Conservation (phyloP, 2,888 invertebrate genomes). For the Cephonodes hylas region DNA sequence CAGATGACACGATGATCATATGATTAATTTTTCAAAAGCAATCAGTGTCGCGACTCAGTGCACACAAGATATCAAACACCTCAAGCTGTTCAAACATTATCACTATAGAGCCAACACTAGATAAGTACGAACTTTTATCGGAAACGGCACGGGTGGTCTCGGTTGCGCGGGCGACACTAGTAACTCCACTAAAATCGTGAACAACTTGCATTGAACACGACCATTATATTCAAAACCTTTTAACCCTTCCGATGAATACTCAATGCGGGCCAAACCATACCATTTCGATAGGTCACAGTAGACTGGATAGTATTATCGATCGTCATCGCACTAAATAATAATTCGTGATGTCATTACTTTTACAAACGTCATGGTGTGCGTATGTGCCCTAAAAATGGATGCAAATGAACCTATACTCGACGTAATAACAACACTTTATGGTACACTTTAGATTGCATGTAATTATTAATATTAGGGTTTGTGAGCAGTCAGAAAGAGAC, state of each 20-base stretch:
- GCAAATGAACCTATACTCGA: slow-evolving; percentile 47
- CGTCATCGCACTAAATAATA: slow-evolving; percentile 54
- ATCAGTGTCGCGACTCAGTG: slow-evolving; percentile 23
- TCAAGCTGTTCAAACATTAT: slow-evolving; percentile 52
- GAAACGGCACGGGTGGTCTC: slow-evolving; percentile 61
- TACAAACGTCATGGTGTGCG: slow-evolving; percentile 49
- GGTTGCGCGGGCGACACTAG: slow-evolving; percentile 53
- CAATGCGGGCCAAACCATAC: slow-evolving; percentile 35
- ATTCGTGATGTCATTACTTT: slow-evolving; percentile 61
- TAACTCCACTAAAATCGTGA: slow-evolving; percentile 14
- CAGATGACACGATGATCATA: background rate
- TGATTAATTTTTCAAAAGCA: slow-evolving; percentile 15
- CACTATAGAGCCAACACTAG: slow-evolving; percentile 44
- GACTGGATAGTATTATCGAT: slow-evolving; percentile 53
- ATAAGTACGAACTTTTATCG: slow-evolving; percentile 51
- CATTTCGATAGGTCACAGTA: slow-evolving; percentile 45
- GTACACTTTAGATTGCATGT: background rate
- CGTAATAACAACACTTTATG: slow-evolving; percentile 10
- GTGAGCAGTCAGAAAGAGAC: background rate
- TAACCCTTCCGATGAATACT: slow-evolving; percentile 20
- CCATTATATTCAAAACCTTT: slow-evolving; percentile 1
- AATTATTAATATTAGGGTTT: background rate
- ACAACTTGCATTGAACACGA: slow-evolving; percentile 9
- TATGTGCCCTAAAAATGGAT: slow-evolving; percentile 51
- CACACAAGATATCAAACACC: slow-evolving; percentile 35